phyloP scores from a whole-genome alignment of 2,113 vertebrate genomes.

The Cephalopterus ornatus region DNA sequence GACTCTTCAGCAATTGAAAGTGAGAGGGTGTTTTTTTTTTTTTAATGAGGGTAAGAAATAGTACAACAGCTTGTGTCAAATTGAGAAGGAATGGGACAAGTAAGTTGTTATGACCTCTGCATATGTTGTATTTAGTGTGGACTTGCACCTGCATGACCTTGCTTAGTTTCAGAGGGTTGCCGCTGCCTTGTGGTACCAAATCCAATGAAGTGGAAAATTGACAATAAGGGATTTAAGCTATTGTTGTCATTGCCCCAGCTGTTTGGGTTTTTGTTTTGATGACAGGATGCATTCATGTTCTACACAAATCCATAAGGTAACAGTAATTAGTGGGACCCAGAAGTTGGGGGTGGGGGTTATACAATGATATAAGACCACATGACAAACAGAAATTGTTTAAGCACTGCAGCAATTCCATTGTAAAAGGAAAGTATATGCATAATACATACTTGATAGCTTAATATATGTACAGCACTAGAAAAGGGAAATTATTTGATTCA shows the following conservation, averaged over 20 bases:
- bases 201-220: slow-evolving; percentile 35
- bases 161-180: not conserved
- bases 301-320: not conserved
- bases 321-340: not conserved
- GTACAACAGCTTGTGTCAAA: not conserved
- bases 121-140: not conserved
- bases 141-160: not conserved
- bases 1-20: not conserved
- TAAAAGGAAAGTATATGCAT: not conserved
- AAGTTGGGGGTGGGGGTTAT: not conserved
- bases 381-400: not conserved
- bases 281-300: not conserved
- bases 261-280: not conserved
- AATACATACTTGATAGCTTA: not conserved
- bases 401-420: not conserved
- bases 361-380: not conserved
- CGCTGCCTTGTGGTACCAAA: not conserved
- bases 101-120: not conserved
- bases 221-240: not conserved
- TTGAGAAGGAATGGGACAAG: not conserved
- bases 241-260: not conserved
- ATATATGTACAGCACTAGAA: not conserved
- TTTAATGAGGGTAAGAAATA: not conserved
- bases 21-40: not conserved
- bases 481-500: not conserved